These are phyloP conservation scores for Dysmachus trigonus DNA, from an alignment of 2,888 invertebrate genomes.

Conservation along the genomic window DNA sequence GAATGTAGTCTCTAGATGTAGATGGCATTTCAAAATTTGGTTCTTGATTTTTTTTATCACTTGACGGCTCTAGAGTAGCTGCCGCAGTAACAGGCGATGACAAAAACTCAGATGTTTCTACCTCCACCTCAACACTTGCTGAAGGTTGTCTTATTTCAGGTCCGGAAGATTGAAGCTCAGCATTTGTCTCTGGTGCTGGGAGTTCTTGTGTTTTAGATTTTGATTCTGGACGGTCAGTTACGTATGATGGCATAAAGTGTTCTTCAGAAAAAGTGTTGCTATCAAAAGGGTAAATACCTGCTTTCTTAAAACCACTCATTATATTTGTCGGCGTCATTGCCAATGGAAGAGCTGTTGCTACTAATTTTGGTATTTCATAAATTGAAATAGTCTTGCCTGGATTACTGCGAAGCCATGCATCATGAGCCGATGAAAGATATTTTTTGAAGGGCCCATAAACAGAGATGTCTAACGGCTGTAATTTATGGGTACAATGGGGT, in stretches of 20 bases:
- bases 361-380: constrained; percentile 50
- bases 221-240: neutral
- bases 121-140: too few relatives aligned
- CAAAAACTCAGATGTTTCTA: too few relatives aligned
- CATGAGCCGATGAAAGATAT: constrained; percentile 45
- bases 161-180: too few relatives aligned
- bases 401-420: constrained; percentile 49
- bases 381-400: constrained; percentile 50
- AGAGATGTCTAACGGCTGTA: constrained; percentile 52
- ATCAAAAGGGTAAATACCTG: constrained; percentile 50
- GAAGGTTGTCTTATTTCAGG: too few relatives aligned
- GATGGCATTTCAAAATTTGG: too few relatives aligned
- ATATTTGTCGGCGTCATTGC: constrained; percentile 46
- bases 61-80: too few relatives aligned
- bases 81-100: too few relatives aligned
- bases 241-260: neutral
- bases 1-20: too few relatives aligned
- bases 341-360: constrained; percentile 47
- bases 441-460: constrained; percentile 51
- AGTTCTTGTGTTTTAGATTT: too few relatives aligned
- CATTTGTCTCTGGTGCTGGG: too few relatives aligned
- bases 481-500: constrained; percentile 53
- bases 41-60: too few relatives aligned
- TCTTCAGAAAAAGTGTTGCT: neutral
- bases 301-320: constrained; percentile 48